A percentile compares a stretch with the other conserved stretches of the same genome.
Evolutionary conservation across 2,888 invertebrate species (phyloP).

Genomic region (Dorcus parallelipipedus): DNA sequence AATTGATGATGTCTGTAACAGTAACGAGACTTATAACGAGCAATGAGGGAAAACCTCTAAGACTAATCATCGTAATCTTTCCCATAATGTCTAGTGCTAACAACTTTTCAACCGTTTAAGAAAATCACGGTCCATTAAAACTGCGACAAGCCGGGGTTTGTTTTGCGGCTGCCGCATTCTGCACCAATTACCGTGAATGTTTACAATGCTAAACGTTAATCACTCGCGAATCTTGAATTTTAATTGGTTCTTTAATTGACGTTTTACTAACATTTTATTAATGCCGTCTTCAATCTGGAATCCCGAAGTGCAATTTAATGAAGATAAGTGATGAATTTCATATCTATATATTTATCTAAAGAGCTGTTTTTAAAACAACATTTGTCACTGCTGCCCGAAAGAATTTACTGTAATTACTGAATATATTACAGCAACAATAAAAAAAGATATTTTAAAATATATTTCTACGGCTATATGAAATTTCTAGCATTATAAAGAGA

Average conservation of each 20-base stretch:
- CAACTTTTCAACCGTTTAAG: constrained; percentile 51
- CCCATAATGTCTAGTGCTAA: constrained; percentile 49
- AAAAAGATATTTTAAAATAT: too few relatives aligned
- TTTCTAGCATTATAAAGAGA: too few relatives aligned
- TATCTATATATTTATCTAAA: neutral
- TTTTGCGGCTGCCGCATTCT: constrained; percentile 38
- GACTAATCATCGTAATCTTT: constrained; percentile 49
- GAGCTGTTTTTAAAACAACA: neutral
- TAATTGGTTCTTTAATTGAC: constrained; percentile 48
- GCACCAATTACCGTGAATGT: constrained; percentile 37
- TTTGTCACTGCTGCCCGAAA: too few relatives aligned
- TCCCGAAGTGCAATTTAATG: constrained; percentile 8
- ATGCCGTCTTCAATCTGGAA: constrained; percentile 15
- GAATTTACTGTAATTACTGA: too few relatives aligned
- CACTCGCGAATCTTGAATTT: constrained; percentile 43
- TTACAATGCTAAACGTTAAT: constrained; percentile 46
- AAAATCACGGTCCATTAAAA: constrained; percentile 50
- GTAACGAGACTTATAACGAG: constrained; percentile 46
- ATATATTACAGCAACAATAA: too few relatives aligned
- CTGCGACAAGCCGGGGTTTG: constrained; percentile 42
- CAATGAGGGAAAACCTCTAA: constrained; percentile 47
- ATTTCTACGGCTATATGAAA: too few relatives aligned
- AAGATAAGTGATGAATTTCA: constrained; percentile 2
- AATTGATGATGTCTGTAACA: constrained; percentile 48
- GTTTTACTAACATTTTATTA: constrained; percentile 37